These are phyloP conservation scores for Micrastur ruficollis DNA, from an alignment of 2,797 vertebrate genomes.

Conservation along the genomic window DNA sequence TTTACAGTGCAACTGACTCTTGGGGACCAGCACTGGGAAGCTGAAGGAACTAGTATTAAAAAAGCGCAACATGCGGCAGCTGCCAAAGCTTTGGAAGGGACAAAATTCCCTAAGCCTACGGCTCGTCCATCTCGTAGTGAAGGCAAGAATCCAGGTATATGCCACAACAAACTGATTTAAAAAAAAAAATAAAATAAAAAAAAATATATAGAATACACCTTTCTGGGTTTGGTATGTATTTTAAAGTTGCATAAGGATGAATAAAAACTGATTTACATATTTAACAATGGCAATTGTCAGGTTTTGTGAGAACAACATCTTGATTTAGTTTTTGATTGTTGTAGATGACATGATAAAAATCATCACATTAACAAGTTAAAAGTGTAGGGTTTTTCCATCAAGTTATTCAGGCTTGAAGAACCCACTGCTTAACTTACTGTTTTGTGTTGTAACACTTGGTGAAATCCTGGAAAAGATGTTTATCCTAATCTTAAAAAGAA, in stretches of 20 bases:
- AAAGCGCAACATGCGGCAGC: slow-evolving; percentile 94
- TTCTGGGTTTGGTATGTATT: neutral
- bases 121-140: slow-evolving; percentile 84
- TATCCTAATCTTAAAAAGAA: neutral
- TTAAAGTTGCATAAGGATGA: neutral
- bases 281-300: neutral
- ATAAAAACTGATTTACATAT: neutral
- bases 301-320: neutral
- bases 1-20: slow-evolving; percentile 91
- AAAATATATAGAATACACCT: neutral
- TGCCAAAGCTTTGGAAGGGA: slow-evolving; percentile 88
- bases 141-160: slow-evolving; percentile 87
- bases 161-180: slow-evolving; percentile 2
- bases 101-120: slow-evolving; percentile 88
- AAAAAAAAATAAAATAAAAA: neutral
- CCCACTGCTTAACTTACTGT: neutral
- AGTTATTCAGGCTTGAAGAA: neutral
- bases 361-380: neutral
- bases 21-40: slow-evolving; percentile 93
- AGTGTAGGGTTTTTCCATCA: neutral
- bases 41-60: slow-evolving; percentile 94
- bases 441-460: neutral
- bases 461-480: neutral
- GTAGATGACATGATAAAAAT: neutral
- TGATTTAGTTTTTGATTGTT: neutral